Evolutionary conservation across 2,797 vertebrate genomes (phyloP).

Genomic region (Peromyscus attwateri): DNA sequence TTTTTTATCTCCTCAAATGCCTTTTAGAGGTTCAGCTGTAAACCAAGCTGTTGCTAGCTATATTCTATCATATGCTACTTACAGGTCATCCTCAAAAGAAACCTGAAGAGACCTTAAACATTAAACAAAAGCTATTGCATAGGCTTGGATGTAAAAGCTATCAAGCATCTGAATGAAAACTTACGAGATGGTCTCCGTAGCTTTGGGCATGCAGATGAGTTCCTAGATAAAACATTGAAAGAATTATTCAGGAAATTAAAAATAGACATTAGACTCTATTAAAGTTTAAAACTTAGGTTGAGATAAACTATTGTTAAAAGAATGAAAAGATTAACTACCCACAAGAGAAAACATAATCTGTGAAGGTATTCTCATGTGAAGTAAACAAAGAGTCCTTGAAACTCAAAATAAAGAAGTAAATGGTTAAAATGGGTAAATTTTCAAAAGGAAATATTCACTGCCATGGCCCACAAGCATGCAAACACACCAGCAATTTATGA

Average conservation of each 20-base stretch:
- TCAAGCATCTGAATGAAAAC: background rate
- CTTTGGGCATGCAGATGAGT: background rate
- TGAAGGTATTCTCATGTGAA: background rate
- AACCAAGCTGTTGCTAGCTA: background rate
- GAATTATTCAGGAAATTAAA: background rate
- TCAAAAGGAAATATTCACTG: background rate
- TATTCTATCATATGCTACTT: background rate
- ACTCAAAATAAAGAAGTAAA: background rate
- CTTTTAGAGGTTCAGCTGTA: background rate
- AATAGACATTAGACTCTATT: background rate
- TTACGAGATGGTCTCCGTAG: background rate
- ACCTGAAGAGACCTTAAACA: background rate
- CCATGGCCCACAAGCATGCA: background rate
- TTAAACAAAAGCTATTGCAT: background rate
- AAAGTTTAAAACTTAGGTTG: constrained; percentile 16
- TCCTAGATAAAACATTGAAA: background rate
- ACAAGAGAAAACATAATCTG: background rate
- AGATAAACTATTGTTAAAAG: background rate
- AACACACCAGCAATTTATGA: background rate
- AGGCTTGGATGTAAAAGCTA: background rate
- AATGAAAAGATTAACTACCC: background rate
- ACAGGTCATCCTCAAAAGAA: background rate
- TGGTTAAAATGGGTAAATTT: background rate
- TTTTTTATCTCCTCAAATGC: background rate
- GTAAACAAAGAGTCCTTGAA: background rate